These are phyloP conservation scores for Germaria angustata DNA, from an alignment of 2,888 invertebrate species.

Conservation along the genomic window DNA sequence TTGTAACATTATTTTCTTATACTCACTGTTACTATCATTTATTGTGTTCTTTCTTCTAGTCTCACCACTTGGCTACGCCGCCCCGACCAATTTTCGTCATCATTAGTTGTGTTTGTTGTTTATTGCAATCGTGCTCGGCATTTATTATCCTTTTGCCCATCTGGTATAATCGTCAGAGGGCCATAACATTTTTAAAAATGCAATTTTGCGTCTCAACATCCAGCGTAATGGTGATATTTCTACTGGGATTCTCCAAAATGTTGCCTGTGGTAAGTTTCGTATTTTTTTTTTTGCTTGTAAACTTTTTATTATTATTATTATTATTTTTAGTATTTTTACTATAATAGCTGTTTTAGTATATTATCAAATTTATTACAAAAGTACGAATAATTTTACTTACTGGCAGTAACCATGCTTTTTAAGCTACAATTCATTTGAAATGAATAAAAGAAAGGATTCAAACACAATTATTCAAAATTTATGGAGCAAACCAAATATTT, in stretches of 20 bases:
- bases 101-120: constrained; percentile 79
- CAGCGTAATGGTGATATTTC: constrained; percentile 85
- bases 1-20: constrained; percentile 7
- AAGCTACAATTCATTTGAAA: not conserved
- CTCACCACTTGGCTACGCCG: constrained; percentile 65
- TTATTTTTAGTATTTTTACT: constrained; percentile 13
- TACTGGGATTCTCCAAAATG: constrained; percentile 81
- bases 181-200: constrained; percentile 84
- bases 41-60: constrained; percentile 17
- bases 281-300: not conserved
- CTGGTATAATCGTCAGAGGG: constrained; percentile 80
- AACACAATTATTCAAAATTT: constrained; percentile 54
- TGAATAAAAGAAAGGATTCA: constrained; percentile 51
- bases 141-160: constrained; percentile 79
- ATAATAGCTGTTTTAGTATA: not conserved
- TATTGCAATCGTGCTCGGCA: constrained; percentile 79
- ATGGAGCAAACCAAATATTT: constrained; percentile 13
- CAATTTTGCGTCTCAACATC: constrained; percentile 86
- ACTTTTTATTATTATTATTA: constrained; percentile 10
- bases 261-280: constrained; percentile 80
- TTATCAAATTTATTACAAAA: constrained; percentile 56
- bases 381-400: constrained; percentile 30
- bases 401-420: constrained; percentile 19
- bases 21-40: not conserved
- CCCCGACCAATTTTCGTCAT: constrained; percentile 79